Evolutionary conservation across 1,140 invertebrate genomes (phyloP).

Genomic region (Planococcus citri): DNA sequence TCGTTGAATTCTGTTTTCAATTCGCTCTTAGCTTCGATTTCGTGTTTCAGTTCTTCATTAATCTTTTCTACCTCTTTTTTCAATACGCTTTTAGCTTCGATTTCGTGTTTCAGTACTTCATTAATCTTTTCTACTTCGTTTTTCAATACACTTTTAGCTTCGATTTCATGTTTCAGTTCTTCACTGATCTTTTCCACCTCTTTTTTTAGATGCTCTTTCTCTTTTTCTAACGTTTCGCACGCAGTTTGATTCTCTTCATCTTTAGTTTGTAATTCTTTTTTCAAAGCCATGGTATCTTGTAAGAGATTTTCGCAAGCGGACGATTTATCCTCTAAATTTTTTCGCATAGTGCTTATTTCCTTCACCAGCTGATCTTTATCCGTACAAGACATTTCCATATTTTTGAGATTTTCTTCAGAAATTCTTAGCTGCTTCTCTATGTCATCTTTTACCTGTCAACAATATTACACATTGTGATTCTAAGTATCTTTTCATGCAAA

Average conservation of each 20-base stretch:
- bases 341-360: constrained; percentile 27
- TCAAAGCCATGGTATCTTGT: neutral
- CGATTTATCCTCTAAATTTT: constrained; percentile 30
- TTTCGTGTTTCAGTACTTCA: constrained; percentile 22
- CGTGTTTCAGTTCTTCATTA: constrained; percentile 23
- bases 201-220: constrained; percentile 27
- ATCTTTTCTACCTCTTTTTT: constrained; percentile 26
- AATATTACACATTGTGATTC: too few relatives aligned
- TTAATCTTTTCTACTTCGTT: constrained; percentile 27
- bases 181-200: constrained; percentile 27
- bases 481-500: too few relatives aligned
- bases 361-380: constrained; percentile 24
- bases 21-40: neutral
- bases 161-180: constrained; percentile 22
- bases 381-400: constrained; percentile 35
- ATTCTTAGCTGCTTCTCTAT: constrained; percentile 22
- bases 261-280: constrained; percentile 5
- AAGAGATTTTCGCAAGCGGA: constrained; percentile 27
- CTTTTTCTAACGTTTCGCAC: constrained; percentile 27
- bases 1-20: neutral
- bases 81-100: neutral
- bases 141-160: neutral
- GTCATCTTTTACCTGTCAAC: neutral
- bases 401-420: constrained; percentile 37
- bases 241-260: neutral